Conservation (phyloP, 1,140 invertebrate species). For the Drosophila pachea region DNA sequence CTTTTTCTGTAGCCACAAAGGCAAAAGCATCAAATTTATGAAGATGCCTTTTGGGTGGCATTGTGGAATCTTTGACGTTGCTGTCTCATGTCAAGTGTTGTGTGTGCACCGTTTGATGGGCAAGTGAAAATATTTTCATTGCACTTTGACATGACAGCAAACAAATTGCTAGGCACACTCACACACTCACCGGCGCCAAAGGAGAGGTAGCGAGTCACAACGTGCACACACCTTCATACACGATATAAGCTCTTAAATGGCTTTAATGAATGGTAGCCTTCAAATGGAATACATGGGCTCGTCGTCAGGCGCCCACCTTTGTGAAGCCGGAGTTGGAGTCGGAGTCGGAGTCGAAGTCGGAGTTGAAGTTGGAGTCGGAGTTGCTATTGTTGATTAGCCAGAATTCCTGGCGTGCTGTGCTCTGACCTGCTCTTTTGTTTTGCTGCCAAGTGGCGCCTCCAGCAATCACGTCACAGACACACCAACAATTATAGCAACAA, state of each 20-base stretch:
- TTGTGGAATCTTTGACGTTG: slow-evolving; percentile 73
- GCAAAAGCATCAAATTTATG: slow-evolving; percentile 65
- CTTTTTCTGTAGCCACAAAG: slow-evolving; percentile 31
- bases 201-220: not conserved
- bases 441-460: slow-evolving; percentile 72
- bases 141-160: slow-evolving; percentile 76
- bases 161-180: slow-evolving; percentile 60
- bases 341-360: slow-evolving; percentile 8
- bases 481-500: slow-evolving; percentile 28
- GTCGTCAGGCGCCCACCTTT: slow-evolving; percentile 55
- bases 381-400: slow-evolving; percentile 68
- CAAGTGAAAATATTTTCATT: slow-evolving; percentile 77
- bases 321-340: slow-evolving; percentile 40
- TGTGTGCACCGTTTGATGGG: slow-evolving; percentile 36
- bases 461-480: slow-evolving; percentile 75
- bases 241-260: slow-evolving; percentile 57
- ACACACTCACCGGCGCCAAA: slow-evolving; percentile 12
- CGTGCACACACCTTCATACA: slow-evolving; percentile 31
- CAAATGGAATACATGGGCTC: slow-evolving; percentile 64
- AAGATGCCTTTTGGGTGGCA: slow-evolving; percentile 76
- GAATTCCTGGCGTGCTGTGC: slow-evolving; percentile 61
- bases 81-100: slow-evolving; percentile 70
- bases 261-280: slow-evolving; percentile 73
- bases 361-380: slow-evolving; percentile 7
- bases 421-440: slow-evolving; percentile 66